Percentiles rank a stretch among this genome's conserved stretches.
Evolutionary conservation across 2,113 vertebrate genomes (phyloP).

Genomic region (Mobula hypostoma): DNA sequence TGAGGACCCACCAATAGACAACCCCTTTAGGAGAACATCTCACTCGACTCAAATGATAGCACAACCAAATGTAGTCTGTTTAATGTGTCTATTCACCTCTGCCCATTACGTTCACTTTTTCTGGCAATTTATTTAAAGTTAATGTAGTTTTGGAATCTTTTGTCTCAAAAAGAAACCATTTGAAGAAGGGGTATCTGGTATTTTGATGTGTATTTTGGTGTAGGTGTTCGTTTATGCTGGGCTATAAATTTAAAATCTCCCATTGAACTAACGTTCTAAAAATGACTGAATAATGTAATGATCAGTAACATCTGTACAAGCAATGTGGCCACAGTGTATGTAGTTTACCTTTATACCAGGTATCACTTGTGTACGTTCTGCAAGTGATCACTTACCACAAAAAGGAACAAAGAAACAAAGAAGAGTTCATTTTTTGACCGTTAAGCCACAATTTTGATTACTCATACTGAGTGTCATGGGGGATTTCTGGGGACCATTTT

Average conservation of each 20-base stretch:
- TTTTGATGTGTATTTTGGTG: background rate
- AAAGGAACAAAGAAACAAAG: background rate
- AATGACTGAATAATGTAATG: background rate
- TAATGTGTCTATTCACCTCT: background rate
- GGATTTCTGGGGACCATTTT: background rate
- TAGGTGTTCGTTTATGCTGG: background rate
- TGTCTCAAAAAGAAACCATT: background rate
- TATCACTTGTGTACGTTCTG: background rate
- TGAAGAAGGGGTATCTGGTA: background rate
- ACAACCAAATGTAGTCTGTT: background rate
- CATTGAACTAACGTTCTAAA: background rate
- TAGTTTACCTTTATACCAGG: background rate
- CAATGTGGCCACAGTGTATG: background rate
- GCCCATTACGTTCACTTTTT: no score
- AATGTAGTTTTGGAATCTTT: background rate
- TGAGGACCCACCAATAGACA: no score
- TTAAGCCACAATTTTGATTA: conserved; percentile 13
- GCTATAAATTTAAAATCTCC: background rate
- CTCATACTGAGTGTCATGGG: background rate
- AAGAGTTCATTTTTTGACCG: conserved; percentile 6
- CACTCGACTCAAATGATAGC: no score
- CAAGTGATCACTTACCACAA: background rate
- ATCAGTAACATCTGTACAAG: background rate
- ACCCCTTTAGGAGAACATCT: no score
- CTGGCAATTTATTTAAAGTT: background rate